Percentiles rank a stretch among this genome's conserved stretches.
Evolutionary conservation across 1,140 invertebrate genomes (phyloP).

Genomic region (Philopotamus ludificatus): DNA sequence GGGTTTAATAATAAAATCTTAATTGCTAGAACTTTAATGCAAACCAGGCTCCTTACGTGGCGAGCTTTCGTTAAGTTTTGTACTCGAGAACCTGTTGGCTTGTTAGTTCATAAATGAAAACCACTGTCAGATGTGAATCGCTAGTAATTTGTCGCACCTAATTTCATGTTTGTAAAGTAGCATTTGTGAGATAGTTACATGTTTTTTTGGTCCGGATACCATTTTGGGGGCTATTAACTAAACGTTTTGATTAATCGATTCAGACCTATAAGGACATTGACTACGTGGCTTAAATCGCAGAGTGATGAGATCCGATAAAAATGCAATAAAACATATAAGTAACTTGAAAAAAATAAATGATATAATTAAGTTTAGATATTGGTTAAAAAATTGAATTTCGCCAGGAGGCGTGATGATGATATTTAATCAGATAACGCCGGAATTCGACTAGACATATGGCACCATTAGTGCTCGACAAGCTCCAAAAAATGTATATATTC

Average conservation of each 20-base stretch:
- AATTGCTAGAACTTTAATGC: too few species aligned
- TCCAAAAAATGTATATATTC: too few species aligned
- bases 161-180: not conserved
- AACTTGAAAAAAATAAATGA: not conserved
- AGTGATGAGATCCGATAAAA: not conserved
- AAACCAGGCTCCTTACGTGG: too few species aligned
- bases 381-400: not conserved
- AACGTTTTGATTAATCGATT: not conserved
- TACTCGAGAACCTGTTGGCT: not conserved
- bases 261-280: not conserved
- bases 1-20: too few species aligned
- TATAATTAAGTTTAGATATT: not conserved
- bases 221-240: not conserved
- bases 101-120: not conserved
- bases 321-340: not conserved
- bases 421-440: not conserved
- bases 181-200: not conserved
- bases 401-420: not conserved
- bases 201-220: not conserved
- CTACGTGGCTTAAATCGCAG: not conserved
- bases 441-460: not conserved
- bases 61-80: too few species aligned
- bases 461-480: not conserved
- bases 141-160: not conserved
- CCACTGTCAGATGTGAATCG: not conserved